Evolutionary conservation across 2,888 invertebrate species (phyloP), one percentile per base, ranked within the genome.

Genomic region (Gymnosoma rotundatum): DNA sequence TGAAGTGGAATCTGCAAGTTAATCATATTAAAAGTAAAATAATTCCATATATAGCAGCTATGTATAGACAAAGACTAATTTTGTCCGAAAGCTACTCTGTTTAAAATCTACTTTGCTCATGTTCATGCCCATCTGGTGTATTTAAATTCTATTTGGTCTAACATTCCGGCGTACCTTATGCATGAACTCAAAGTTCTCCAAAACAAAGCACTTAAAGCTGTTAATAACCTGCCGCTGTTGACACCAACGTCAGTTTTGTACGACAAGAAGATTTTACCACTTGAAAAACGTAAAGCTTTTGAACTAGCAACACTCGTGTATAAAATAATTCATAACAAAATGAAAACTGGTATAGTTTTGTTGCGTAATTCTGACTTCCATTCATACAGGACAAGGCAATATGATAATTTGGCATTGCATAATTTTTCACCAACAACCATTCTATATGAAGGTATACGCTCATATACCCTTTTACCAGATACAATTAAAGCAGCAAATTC

Each of bases 31-130:
- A 52, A 52, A 52, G 52, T 52, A 52, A 52, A 52, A 52, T 52
- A 52, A 52, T 52, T 52, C 52, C 52, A 16, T 52, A 52, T 52
- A 52, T 52, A 52, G 52, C 52, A 52, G 52, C 52, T 52, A 52
- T 52, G 52, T 52, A 52, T 52, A 52, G 52, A 52, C 52, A 52
- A 52, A 52, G 52, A 52, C 52, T 52, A 52, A 52, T 52, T 52
- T 52, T 52, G 52, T n/a, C 52, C 52, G 52, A 52, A 52, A 52
- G 52, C 52, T 52, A 52, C 52, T 52, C 52, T 52, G 52, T 52
- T 52, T 52, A 16, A 52, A 52, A 52, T 52, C 52, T 52, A 52
- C 52, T 52, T 52, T 52, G 52, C 52, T 52, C 52, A 52, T 52
- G 52, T 52, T 52, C 52, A 52, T 52, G 52, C 52, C 52, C 52